Evolutionary conservation across 2,888 invertebrate genomes (phyloP).

Genomic region (Taenaris catops): DNA sequence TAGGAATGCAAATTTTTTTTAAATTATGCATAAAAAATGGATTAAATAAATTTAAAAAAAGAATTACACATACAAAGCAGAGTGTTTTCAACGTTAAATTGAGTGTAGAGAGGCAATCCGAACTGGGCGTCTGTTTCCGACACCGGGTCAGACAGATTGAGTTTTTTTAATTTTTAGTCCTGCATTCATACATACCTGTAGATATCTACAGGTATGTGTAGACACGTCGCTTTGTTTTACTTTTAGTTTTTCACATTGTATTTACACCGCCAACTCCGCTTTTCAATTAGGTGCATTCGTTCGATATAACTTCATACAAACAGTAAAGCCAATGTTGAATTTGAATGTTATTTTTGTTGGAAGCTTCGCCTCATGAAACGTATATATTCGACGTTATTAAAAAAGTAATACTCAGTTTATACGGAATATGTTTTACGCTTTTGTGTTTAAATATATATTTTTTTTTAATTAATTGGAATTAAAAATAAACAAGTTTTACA

Average conservation of each 20-base stretch:
- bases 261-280: constrained; percentile 13
- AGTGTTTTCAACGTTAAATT: constrained; percentile 64
- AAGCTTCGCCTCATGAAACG: too few species aligned
- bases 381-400: too few species aligned
- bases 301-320: constrained; percentile 13
- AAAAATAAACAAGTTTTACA: too few species aligned
- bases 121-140: constrained; percentile 60
- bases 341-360: not conserved
- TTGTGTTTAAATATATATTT: too few species aligned
- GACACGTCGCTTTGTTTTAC: constrained; percentile 12
- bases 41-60: too few species aligned
- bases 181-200: constrained; percentile 25
- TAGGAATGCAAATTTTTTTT: too few species aligned
- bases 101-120: constrained; percentile 69
- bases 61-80: too few species aligned
- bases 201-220: too few species aligned
- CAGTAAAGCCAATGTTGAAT: not conserved
- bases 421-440: too few species aligned
- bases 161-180: constrained; percentile 69
- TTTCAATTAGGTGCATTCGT: constrained; percentile 17
- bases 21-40: too few species aligned
- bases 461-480: too few species aligned
- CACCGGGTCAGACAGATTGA: constrained; percentile 50
- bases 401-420: too few species aligned
- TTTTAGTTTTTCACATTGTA: constrained; percentile 16